Evolutionary conservation across 2,797 vertebrate species (phyloP).

Genomic region (Premnoplex brunnescens): DNA sequence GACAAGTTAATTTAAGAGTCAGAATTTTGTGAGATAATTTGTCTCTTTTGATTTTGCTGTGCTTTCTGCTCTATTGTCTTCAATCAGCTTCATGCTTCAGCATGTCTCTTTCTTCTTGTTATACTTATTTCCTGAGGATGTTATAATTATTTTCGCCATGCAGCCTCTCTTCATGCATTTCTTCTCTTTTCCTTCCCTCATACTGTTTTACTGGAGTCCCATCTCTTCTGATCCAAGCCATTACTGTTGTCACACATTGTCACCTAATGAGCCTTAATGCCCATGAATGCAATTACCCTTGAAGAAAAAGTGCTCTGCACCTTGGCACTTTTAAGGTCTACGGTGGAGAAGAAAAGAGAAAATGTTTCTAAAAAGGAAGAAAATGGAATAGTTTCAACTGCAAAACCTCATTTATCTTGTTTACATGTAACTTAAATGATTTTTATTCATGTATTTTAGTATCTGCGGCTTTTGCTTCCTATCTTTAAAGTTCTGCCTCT

Average conservation of each 20-base stretch:
- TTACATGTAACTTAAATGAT: background rate
- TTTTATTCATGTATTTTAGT: background rate
- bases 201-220: background rate
- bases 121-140: background rate
- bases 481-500: background rate
- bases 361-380: background rate
- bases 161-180: background rate
- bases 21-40: background rate
- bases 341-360: background rate
- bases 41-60: background rate
- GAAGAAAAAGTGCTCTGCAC: background rate
- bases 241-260: background rate
- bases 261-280: background rate
- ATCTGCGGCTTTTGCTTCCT: background rate
- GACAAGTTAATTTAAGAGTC: background rate
- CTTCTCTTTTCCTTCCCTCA: background rate
- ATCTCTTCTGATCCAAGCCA: background rate
- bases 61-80: background rate
- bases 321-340: background rate
- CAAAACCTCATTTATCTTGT: background rate
- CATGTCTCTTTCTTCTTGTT: background rate
- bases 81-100: background rate
- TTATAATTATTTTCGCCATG: background rate
- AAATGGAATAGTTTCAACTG: background rate
- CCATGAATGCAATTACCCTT: background rate